Conservation (phyloP, 2,888 invertebrate genomes). For the Drosophila differens region DNA sequence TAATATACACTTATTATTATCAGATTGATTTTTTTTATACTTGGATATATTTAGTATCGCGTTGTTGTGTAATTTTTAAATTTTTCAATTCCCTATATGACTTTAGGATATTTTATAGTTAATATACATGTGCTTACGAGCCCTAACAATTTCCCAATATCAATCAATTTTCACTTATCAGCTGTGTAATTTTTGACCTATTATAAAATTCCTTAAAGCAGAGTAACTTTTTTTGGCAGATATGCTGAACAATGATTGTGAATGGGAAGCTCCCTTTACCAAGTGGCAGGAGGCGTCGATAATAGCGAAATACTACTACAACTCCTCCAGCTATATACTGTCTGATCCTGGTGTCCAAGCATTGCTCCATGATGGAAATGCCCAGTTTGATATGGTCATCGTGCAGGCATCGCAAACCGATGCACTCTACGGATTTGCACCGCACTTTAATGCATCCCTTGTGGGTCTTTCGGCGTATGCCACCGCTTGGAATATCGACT, state of each 20-base stretch:
- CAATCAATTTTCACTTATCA: not conserved
- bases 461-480: slow-evolving; percentile 67
- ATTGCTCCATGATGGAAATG: slow-evolving; percentile 34
- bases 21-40: too few relatives aligned
- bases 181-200: not conserved
- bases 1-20: not conserved
- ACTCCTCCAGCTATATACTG: slow-evolving; percentile 40
- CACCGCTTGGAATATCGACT: slow-evolving; percentile 57
- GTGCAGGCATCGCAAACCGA: slow-evolving; percentile 65
- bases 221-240: slow-evolving; percentile 19
- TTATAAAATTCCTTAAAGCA: not conserved
- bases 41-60: not conserved
- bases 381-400: slow-evolving; percentile 57
- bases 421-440: slow-evolving; percentile 80
- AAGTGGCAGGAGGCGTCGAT: slow-evolving; percentile 59
- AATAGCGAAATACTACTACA: slow-evolving; percentile 31
- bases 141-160: not conserved
- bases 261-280: not conserved
- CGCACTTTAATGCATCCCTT: slow-evolving; percentile 72
- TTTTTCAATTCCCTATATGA: not conserved
- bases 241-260: not conserved
- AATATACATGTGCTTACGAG: too few relatives aligned
- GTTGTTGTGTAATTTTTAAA: not conserved
- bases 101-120: too few relatives aligned
- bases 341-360: slow-evolving; percentile 41